These are phyloP conservation scores for Zosterops pallidus DNA, from an alignment of 2,113 vertebrate genomes.

Conservation along the genomic window DNA sequence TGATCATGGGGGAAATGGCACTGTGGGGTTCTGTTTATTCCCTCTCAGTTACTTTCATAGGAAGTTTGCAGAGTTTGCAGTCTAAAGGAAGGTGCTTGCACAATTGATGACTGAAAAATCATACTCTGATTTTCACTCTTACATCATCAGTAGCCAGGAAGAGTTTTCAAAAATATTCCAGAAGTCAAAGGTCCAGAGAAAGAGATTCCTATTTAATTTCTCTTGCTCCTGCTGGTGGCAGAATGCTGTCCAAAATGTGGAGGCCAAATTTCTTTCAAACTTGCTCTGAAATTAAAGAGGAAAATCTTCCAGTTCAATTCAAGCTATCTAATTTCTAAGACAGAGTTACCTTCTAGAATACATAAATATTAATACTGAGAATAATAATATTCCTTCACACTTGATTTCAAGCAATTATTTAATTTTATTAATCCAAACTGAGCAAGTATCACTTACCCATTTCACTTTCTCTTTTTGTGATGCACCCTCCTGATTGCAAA, in stretches of 20 bases:
- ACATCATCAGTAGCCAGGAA: neutral
- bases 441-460: neutral
- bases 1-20: neutral
- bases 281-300: neutral
- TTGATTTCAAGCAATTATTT: slow-evolving; percentile 4
- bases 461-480: neutral
- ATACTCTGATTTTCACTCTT: neutral
- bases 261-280: neutral
- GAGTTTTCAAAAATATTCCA: neutral
- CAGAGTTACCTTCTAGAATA: neutral
- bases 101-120: neutral
- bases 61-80: neutral
- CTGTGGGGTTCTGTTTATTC: neutral
- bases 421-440: neutral
- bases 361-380: neutral
- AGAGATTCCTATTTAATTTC: neutral
- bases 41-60: neutral
- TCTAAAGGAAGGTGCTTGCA: neutral
- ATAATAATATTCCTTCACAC: neutral
- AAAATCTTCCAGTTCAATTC: neutral
- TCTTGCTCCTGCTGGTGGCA: neutral
- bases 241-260: neutral
- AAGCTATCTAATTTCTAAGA: neutral
- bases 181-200: neutral
- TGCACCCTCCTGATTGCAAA: neutral